Evolutionary conservation across 2,113 vertebrate species (phyloP), one percentile per base, ranked within the genome.

Genomic region (Plecotus auritus): DNA sequence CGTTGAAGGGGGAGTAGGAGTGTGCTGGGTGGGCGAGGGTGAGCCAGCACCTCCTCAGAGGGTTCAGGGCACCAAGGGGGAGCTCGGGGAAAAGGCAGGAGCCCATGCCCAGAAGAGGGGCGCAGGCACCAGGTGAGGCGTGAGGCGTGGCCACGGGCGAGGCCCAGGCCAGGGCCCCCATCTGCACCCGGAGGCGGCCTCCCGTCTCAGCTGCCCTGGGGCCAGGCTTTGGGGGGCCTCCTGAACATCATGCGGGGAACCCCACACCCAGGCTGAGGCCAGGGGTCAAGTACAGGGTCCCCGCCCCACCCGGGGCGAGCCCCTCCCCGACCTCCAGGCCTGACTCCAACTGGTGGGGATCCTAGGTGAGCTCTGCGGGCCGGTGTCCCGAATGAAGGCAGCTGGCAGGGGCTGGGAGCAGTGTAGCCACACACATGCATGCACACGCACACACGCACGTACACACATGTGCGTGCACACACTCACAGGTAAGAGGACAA

Each of bases 401-500:
- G 26, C 28, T 67, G 54, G 32, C 59, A 20, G 28, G 61, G n/a
- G 6, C 32, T 20, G 64, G n/a, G 76, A 11, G 5, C 45, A 28
- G 26, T 20, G 8, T 8, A 54, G 20, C 72, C 1, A 17, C 2
- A 7, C 40, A 26, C 1, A 35, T 30, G 9, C 61, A 3, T 13
- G 17, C 22, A 2, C 35, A 45, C 35, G 9, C 10, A 17, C 37
- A 3, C 20, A 26, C 22, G 2, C 35, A 45, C 45, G 12, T 10
- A 22, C 32, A 0, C 17, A 2, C 35, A 8, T 40, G 17, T 32
- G 4, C 17, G n/a, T n/a, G 11, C 22, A 4, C 61, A 28, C 45
- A 9, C 17, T 9, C 22, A 2, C 1, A 0, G 7, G 7, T 80
- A 73, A 54, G 83, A 40, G 61, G 9, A 0, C 0, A 72, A 80